These are phyloP conservation scores for Megalops cyprinoides DNA, from an alignment of 2,797 vertebrate genomes.

Conservation along the genomic window DNA sequence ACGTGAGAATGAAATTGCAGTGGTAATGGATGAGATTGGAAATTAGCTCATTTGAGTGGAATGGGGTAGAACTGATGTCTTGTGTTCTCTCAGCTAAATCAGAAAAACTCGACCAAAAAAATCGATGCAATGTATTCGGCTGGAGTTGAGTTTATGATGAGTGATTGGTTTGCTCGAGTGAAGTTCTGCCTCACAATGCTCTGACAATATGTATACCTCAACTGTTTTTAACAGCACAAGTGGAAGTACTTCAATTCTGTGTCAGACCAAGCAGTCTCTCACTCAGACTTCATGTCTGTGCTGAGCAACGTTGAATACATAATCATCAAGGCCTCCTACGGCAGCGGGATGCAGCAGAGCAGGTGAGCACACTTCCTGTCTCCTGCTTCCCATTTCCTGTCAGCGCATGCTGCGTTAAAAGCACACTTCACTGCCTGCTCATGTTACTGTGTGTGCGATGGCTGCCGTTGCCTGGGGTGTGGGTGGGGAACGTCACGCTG, in stretches of 20 bases:
- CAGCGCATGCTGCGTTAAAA: too few species aligned
- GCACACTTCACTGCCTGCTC: too few species aligned
- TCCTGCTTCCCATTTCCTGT: neutral
- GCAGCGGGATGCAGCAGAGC: conserved; percentile 86
- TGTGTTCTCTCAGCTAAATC: neutral
- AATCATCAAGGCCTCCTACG: conserved; percentile 89
- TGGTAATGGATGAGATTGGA: neutral
- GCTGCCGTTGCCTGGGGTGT: neutral
- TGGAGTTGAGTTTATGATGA: neutral
- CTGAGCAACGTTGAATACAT: conserved; percentile 86
- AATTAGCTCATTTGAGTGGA: neutral
- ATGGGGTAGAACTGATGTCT: neutral
- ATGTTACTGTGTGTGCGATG: neutral
- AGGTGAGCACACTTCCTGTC: conserved; percentile 68
- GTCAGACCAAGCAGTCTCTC: conserved; percentile 80
- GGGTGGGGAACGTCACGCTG: neutral
- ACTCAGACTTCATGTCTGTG: conserved; percentile 86
- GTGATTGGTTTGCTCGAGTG: neutral
- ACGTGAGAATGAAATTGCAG: neutral
- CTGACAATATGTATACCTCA: neutral
- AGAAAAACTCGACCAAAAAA: neutral
- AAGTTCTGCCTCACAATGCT: neutral
- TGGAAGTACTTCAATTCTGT: conserved; percentile 95
- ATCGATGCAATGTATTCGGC: neutral
- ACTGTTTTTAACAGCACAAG: conserved; percentile 71